Conservation (phyloP, 2,888 invertebrate species). For the Agriopis marginaria region DNA sequence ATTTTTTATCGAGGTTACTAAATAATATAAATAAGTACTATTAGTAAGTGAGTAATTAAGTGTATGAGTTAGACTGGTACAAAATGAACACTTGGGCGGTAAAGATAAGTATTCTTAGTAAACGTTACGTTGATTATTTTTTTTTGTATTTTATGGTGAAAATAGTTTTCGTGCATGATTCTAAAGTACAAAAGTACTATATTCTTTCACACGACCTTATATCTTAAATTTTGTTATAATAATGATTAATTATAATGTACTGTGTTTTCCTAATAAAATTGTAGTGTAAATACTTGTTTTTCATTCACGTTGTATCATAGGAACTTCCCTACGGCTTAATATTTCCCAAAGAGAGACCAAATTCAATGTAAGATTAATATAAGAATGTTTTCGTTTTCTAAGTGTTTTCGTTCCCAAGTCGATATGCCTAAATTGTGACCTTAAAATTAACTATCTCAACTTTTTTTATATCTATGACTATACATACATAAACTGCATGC, state of each 20-base stretch:
- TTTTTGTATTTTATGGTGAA: conserved; percentile 64
- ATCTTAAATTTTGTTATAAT: conserved; percentile 78
- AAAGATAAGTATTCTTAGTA: conserved; percentile 56
- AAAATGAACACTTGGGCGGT: conserved; percentile 53
- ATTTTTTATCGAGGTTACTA: conserved; percentile 52
- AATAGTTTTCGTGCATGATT: conserved; percentile 69
- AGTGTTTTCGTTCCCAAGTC: too few relatives aligned
- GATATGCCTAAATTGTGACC: too few relatives aligned
- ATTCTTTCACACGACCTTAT: conserved; percentile 66
- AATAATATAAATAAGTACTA: conserved; percentile 51
- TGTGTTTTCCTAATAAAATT: conserved; percentile 84
- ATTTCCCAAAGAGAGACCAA: too few relatives aligned
- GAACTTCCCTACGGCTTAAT: too few relatives aligned
- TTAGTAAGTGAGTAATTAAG: conserved; percentile 43
- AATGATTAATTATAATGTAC: conserved; percentile 79
- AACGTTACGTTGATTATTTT: conserved; percentile 61
- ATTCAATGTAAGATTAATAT: too few relatives aligned
- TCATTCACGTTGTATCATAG: too few relatives aligned
- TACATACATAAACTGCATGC: too few relatives aligned
- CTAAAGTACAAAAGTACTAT: conserved; percentile 76
- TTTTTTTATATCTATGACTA: too few relatives aligned
- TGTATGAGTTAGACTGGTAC: conserved; percentile 60
- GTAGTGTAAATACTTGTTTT: conserved; percentile 67
- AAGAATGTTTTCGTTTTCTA: too few relatives aligned
- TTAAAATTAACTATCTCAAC: too few relatives aligned